Base-by-base conservation (phyloP, 2,797 vertebrate species). In the Siniperca scherzeri region DNA sequence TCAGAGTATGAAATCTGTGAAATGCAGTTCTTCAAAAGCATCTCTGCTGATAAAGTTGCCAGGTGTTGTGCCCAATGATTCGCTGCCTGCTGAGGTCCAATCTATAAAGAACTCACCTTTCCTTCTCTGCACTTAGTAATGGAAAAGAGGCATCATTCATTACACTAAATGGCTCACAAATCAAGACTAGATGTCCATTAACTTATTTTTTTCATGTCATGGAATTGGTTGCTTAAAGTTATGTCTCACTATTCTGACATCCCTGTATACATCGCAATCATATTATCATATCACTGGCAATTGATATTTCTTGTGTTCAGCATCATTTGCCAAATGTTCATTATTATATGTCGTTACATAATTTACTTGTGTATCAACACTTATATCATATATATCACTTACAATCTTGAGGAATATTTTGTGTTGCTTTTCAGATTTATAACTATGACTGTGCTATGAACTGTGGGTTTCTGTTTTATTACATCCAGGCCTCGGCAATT, bases 21-120 rank as follows among this genome's bases (percentile, higher is more conserved):
- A 89, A 91, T 73, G 14, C 66, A 71, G 61, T 70, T 77, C 83
- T 77, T 88, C 76, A 89, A 85, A 88, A 80, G 81, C 61, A 82
- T 72, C 57, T 75, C 61, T 71, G 57, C 64, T 71, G 83, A 82
- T 81, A 69, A 77, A 74, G 57, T 70, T 77, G 64, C 78, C 16
- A 52, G 2, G 42, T 52, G 52, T 59, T 70, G 40, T 33, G 42
- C 11, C 0, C 59, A 44, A 22, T 53, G 66, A 70, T 80, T 68
- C 9, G 3, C 67, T 77, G 64, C 60, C 69, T 68, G 21, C 67
- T 36, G 42, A 48, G 48, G 59, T 81, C 25, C 61, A 66, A 22
- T 82, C 30, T 57, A 50, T 80, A 60, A 81, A 84, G 59, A 81
- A 36, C 52, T 74, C 53, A 38, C 38, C 30, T 85, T 84, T 72